These are phyloP conservation scores for Toxotes lorentzi DNA, from an alignment of 2,797 vertebrate genomes.

Conservation along the genomic window DNA sequence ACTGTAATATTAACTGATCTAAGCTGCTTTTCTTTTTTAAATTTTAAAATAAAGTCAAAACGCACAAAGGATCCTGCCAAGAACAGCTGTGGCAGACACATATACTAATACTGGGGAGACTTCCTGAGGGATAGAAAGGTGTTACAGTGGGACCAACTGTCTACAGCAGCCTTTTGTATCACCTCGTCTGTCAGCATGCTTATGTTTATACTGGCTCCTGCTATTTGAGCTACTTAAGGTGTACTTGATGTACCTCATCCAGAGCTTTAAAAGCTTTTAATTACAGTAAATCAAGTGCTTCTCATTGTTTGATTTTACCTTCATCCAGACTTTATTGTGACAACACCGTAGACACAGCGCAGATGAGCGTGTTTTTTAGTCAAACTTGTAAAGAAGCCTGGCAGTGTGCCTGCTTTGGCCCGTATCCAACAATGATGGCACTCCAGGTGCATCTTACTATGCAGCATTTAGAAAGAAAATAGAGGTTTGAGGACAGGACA, in stretches of 20 bases:
- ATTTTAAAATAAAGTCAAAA: not conserved
- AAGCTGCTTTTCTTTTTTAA: not conserved
- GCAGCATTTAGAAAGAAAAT: not conserved
- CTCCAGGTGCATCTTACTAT: not conserved
- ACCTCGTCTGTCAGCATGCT: not conserved
- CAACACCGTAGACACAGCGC: not conserved
- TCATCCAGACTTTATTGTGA: not conserved
- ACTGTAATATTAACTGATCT: not conserved
- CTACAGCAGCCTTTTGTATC: not conserved
- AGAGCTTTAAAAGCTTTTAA: not conserved
- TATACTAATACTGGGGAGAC: not conserved
- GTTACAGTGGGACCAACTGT: slow-evolving; percentile 40
- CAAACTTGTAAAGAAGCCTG: not conserved
- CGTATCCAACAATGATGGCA: not conserved
- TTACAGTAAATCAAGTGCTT: not conserved
- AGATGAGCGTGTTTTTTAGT: not conserved
- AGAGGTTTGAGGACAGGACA: not conserved
- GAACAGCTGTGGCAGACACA: not conserved
- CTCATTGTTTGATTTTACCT: not conserved
- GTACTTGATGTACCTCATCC: not conserved
- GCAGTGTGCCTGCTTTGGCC: not conserved
- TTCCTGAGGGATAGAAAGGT: not conserved
- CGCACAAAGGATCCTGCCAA: not conserved
- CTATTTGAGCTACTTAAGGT: not conserved
- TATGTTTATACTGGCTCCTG: not conserved